phyloP scores from a whole-genome alignment of 1,140 invertebrate genomes.

The Drosophila miranda region DNA sequence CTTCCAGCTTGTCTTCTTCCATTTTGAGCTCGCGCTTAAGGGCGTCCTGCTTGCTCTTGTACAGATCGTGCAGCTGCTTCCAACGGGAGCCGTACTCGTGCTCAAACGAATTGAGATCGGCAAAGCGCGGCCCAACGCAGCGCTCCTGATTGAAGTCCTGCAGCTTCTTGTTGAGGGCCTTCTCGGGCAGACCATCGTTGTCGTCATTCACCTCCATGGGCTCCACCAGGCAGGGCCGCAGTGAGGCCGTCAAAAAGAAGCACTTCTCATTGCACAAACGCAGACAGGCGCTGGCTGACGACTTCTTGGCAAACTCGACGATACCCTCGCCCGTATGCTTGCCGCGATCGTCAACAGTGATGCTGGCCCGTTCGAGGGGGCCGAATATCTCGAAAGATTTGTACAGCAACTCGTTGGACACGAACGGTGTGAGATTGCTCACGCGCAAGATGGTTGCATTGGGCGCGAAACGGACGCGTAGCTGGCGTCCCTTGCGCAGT shows the following conservation, averaged over 20 bases:
- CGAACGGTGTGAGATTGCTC: constrained; percentile 95
- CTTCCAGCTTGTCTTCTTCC: constrained; percentile 95
- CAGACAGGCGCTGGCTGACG: constrained; percentile 92
- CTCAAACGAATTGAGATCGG: constrained; percentile 94
- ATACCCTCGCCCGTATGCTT: constrained; percentile 97
- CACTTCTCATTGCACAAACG: constrained; percentile 95
- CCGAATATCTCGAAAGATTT: constrained; percentile 97
- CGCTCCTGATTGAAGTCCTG: constrained; percentile 91
- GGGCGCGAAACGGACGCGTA: constrained; percentile 97
- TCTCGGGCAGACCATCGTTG: constrained; percentile 96
- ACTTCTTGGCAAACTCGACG: constrained; percentile 97
- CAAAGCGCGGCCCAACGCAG: constrained; percentile 93
- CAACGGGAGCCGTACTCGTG: constrained; percentile 97
- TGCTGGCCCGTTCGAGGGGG: constrained; percentile 95
- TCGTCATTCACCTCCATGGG: constrained; percentile 95
- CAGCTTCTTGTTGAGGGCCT: constrained; percentile 92
- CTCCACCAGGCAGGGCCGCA: constrained; percentile 95
- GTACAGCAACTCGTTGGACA: constrained; percentile 97
- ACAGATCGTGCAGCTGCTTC: constrained; percentile 97
- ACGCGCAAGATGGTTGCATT: constrained; percentile 96
- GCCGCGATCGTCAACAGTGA: constrained; percentile 97
- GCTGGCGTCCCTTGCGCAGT: constrained; percentile 90
- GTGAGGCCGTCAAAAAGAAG: constrained; percentile 95
- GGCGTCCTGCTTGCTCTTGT: constrained; percentile 94
- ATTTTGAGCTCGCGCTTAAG: constrained; percentile 95